Percentiles rank a stretch among this genome's conserved stretches.
phyloP scores from a whole-genome alignment of 2,888 invertebrate genomes.

The Penaeus monodon region DNA sequence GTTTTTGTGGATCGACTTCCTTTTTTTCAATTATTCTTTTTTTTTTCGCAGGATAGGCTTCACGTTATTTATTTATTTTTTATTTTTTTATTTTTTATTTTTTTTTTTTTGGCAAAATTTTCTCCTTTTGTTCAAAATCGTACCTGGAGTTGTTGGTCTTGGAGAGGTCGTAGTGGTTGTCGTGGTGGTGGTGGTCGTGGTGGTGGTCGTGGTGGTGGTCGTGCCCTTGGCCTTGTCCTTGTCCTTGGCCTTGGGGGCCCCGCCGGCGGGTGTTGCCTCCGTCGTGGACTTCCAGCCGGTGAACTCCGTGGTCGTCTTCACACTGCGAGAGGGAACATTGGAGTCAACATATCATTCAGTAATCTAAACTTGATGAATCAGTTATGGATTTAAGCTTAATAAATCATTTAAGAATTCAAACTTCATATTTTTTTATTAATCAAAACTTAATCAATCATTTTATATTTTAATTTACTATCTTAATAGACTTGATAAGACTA shows the following conservation, averaged over 20 bases:
- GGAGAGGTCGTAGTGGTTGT: constrained; percentile 61
- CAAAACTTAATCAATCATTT: too few species aligned
- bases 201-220: constrained; percentile 42
- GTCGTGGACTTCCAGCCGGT: constrained; percentile 49
- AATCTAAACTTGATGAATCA: too few species aligned
- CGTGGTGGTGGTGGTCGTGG: constrained; percentile 63
- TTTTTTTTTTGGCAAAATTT: background rate
- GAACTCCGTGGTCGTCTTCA: constrained; percentile 48
- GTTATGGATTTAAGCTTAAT: too few species aligned
- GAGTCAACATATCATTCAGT: too few species aligned
- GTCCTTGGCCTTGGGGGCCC: background rate
- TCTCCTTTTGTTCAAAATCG: too few species aligned
- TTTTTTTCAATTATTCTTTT: background rate
- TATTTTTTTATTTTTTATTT: too few species aligned
- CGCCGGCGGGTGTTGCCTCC: constrained; percentile 1
- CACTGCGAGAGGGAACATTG: constrained; percentile 12
- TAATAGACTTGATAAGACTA: too few species aligned
- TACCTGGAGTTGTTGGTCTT: constrained; percentile 62
- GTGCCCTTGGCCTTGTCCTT: background rate
- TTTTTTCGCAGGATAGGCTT: too few species aligned
- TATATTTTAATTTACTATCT: too few species aligned
- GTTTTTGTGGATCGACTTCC: background rate
- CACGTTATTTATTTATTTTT: too few species aligned
- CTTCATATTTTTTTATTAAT: too few species aligned
- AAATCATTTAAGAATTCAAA: too few species aligned